These are phyloP conservation scores for Clavelina lepadiformis DNA, from an alignment of 23 tunicate genomes.

Conservation along the genomic window DNA sequence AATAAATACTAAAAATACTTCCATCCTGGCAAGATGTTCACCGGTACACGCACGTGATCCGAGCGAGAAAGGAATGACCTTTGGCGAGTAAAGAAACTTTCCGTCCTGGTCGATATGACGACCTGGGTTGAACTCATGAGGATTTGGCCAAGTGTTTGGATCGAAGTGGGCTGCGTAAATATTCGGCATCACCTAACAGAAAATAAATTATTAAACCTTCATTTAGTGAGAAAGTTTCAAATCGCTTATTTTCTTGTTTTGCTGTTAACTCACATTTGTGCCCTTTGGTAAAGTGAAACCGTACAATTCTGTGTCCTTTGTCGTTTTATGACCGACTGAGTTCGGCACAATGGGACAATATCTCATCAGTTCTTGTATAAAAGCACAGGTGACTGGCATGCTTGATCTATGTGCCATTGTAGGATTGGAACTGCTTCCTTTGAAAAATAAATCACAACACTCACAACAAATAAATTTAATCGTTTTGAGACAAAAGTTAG, in stretches of 20 bases:
- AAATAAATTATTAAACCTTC: no score
- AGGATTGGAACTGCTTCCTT: no score
- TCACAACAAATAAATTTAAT: no score
- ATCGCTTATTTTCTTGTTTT: no score
- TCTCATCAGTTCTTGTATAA: constrained; percentile 20
- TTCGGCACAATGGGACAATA: constrained; percentile 23
- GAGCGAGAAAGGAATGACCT: constrained; percentile 33
- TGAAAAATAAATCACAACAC: no score
- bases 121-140: constrained; percentile 15
- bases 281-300: constrained; percentile 15
- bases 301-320: neutral
- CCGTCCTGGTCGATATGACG: constrained; percentile 42
- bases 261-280: constrained; percentile 16
- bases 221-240: no score
- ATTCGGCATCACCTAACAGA: no score
- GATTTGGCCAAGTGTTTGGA: constrained; percentile 12
- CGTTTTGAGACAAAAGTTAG: no score
- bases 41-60: constrained; percentile 45
- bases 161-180: constrained; percentile 18
- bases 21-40: constrained; percentile 20
- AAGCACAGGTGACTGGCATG: constrained; percentile 17
- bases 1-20: constrained; percentile 25
- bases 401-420: constrained; percentile 2
- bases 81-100: constrained; percentile 13
- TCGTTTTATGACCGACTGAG: constrained; percentile 4